A percentile compares a stretch with the other conserved stretches of the same genome.
phyloP scores from a whole-genome alignment of 2,113 vertebrate species.

The Neoarius graeffei region DNA sequence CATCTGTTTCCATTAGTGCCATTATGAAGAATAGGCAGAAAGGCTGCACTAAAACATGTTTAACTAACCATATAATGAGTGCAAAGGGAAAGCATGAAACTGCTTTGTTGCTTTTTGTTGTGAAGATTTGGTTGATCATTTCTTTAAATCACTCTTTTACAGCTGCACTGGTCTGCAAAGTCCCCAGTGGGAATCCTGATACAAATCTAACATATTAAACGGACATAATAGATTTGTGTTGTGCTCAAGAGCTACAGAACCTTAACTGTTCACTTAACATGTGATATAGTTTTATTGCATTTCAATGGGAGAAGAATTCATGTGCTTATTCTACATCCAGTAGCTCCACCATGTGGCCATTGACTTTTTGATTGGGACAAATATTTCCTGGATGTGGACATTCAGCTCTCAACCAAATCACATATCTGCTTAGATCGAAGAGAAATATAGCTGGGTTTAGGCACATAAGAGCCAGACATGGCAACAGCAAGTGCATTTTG shows the following conservation, averaged over 20 bases:
- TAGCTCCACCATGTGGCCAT: conserved; percentile 27
- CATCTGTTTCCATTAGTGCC: neutral
- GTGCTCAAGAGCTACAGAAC: neutral
- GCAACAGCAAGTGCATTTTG: neutral
- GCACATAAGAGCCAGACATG: neutral
- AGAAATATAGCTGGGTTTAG: neutral
- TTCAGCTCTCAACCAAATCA: neutral
- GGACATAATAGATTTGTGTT: neutral
- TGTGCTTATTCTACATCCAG: neutral
- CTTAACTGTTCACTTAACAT: neutral
- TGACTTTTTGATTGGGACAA: neutral
- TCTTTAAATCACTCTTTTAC: neutral
- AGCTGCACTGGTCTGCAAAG: neutral
- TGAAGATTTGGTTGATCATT: neutral
- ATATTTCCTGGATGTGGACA: neutral
- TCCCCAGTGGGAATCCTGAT: neutral
- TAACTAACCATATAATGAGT: neutral
- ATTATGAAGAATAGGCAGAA: neutral
- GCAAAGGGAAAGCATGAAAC: neutral
- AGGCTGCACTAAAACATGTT: neutral
- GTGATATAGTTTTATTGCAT: neutral
- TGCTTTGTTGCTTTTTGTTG: neutral
- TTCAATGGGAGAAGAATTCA: neutral
- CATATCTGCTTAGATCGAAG: neutral
- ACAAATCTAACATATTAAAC: conserved; percentile 8